A percentile compares a stretch with the other conserved stretches of the same genome.
Conservation (phyloP, 1,140 invertebrate species). For the Sycophila sp. region DNA sequence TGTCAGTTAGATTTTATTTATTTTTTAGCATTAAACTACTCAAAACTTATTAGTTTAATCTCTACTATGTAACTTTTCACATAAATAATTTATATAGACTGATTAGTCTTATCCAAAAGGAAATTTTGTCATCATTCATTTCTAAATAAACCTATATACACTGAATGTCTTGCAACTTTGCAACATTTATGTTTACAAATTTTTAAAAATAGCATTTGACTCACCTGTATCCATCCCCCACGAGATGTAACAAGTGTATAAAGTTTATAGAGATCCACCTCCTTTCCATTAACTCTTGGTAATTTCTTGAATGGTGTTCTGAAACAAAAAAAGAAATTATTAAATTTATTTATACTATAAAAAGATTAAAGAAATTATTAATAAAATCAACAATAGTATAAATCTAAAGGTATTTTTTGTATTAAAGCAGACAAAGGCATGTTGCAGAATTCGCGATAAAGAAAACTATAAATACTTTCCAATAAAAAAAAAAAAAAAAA, state of each 20-base stretch:
- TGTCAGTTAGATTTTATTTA: neutral
- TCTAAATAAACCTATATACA: too few relatives aligned
- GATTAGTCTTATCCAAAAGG: too few relatives aligned
- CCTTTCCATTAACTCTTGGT: constrained; percentile 86
- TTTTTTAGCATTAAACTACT: neutral
- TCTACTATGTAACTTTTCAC: neutral
- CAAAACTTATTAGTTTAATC: neutral
- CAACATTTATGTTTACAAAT: neutral
- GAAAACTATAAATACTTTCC: neutral
- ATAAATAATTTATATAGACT: neutral
- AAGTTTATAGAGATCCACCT: constrained; percentile 90
- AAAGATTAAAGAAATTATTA: too few relatives aligned
- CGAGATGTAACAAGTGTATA: constrained; percentile 90
- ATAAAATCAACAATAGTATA: neutral
- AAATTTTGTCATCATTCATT: too few relatives aligned
- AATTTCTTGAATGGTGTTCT: constrained; percentile 80
- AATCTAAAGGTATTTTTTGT: neutral
- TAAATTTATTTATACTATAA: constrained; percentile 23
- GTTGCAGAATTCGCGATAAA: neutral
- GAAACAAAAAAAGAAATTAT: too few relatives aligned
- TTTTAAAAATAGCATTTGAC: constrained; percentile 41
- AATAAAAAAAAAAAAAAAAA: neutral
- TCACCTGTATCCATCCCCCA: constrained; percentile 93
- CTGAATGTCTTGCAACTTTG: neutral
- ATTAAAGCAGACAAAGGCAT: neutral